Conservation (phyloP, 2,797 vertebrate species). For the Cuculus canorus region DNA sequence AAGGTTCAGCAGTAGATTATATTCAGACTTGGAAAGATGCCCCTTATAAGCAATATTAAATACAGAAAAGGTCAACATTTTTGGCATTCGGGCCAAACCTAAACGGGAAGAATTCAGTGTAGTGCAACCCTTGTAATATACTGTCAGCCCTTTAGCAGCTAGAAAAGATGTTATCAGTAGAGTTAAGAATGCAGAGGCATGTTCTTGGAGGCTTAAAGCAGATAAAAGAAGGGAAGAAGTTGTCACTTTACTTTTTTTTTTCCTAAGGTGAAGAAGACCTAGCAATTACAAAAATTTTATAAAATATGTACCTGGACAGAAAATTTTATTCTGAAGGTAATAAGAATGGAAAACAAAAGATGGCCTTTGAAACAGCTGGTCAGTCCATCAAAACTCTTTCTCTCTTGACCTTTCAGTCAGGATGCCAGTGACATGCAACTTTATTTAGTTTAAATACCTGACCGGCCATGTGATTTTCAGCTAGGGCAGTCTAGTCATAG, state of each 20-base stretch:
- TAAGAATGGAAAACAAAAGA: background rate
- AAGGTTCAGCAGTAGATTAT: constrained; percentile 40
- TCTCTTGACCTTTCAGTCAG: background rate
- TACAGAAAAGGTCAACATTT: constrained; percentile 62
- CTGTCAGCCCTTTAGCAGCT: constrained; percentile 52
- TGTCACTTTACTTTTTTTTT: background rate
- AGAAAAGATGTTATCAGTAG: constrained; percentile 52
- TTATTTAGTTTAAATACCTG: background rate
- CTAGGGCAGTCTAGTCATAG: background rate
- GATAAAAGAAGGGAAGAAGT: constrained; percentile 24
- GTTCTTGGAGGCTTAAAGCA: background rate
- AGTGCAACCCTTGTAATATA: background rate
- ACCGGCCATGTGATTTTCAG: background rate
- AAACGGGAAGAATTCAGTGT: constrained; percentile 23
- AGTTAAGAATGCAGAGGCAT: constrained; percentile 34
- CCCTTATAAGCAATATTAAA: constrained; percentile 34
- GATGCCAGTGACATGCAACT: background rate
- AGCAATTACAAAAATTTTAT: background rate
- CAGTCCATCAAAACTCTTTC: background rate
- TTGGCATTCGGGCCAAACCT: constrained; percentile 47
- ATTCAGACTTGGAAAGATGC: constrained; percentile 59
- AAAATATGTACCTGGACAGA: background rate
- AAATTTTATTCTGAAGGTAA: background rate
- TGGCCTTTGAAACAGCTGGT: background rate
- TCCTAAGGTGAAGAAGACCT: background rate